Conservation (phyloP, 1,140 invertebrate species). For the Eubasilissa regina region DNA sequence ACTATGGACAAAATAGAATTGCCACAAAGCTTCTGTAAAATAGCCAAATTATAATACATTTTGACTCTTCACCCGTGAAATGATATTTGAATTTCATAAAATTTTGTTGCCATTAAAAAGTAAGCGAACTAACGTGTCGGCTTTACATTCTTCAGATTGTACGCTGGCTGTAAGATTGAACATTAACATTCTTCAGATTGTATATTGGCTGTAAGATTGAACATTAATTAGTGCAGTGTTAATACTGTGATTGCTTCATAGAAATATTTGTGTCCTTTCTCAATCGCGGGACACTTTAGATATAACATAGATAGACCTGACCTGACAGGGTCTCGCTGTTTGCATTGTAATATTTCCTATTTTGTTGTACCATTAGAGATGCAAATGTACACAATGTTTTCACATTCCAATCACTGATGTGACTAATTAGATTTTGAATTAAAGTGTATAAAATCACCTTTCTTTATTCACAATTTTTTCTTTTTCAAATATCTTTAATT, state of each 20-base stretch:
- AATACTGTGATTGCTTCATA: slow-evolving; percentile 57
- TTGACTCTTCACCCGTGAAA: slow-evolving; percentile 12
- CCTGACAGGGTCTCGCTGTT: neutral
- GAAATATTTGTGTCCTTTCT: slow-evolving; percentile 35
- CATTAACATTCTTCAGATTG: slow-evolving; percentile 12
- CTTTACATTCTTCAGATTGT: neutral
- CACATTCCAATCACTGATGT: slow-evolving; percentile 51
- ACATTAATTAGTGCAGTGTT: slow-evolving; percentile 55
- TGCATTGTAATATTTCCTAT: slow-evolving; percentile 27
- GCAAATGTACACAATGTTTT: slow-evolving; percentile 42
- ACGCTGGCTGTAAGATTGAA: slow-evolving; percentile 23
- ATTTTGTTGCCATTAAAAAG: slow-evolving; percentile 12
- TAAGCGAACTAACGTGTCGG: neutral
- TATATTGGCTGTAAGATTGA: slow-evolving; percentile 27
- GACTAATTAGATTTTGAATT: slow-evolving; percentile 42
- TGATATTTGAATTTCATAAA: slow-evolving; percentile 2
- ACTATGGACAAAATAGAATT: slow-evolving; percentile 45
- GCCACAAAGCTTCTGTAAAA: slow-evolving; percentile 48
- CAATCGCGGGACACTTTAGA: slow-evolving; percentile 2
- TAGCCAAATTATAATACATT: slow-evolving; percentile 22
- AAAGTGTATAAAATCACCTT: slow-evolving; percentile 9
- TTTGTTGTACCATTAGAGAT: slow-evolving; percentile 35
- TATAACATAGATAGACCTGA: slow-evolving; percentile 11
- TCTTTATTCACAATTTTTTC: slow-evolving; percentile 32
- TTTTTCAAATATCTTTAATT: slow-evolving; percentile 13